phyloP scores from a whole-genome alignment of 2,113 vertebrate genomes.

The Limanda limanda region DNA sequence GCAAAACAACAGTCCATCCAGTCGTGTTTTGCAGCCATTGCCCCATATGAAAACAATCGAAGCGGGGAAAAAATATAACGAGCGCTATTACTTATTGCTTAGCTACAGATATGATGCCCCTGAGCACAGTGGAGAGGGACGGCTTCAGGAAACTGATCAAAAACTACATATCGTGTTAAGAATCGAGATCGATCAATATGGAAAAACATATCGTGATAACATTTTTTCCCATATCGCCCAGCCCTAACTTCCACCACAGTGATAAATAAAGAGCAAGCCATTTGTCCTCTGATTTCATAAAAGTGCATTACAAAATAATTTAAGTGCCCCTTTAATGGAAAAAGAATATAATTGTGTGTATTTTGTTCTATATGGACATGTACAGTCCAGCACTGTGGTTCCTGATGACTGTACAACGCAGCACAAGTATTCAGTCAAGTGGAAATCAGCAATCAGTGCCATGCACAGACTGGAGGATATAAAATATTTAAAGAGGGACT shows the following conservation, averaged over 20 bases:
- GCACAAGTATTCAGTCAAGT: slow-evolving; percentile 24
- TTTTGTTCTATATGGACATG: background rate
- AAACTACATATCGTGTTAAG: no score
- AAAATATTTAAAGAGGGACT: slow-evolving; percentile 25
- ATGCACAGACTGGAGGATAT: background rate
- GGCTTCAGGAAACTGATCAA: no score
- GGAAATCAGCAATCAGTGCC: slow-evolving; percentile 52
- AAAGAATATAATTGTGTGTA: background rate
- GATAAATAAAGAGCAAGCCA: background rate
- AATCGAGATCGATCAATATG: no score
- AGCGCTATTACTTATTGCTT: no score
- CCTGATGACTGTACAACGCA: background rate
- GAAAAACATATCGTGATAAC: no score
- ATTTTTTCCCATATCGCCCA: no score
- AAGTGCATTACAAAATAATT: background rate
- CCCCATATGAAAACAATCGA: no score
- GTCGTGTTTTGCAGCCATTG: no score
- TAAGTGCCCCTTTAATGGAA: background rate
- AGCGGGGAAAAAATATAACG: no score
- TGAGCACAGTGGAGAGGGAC: no score
- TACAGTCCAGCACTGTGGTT: background rate
- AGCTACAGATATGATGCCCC: no score
- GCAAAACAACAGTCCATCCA: no score
- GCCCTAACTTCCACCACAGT: background rate
- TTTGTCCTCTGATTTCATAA: background rate